Evolutionary conservation across 2,113 vertebrate species (phyloP).

Genomic region (Dissostichus mawsoni): DNA sequence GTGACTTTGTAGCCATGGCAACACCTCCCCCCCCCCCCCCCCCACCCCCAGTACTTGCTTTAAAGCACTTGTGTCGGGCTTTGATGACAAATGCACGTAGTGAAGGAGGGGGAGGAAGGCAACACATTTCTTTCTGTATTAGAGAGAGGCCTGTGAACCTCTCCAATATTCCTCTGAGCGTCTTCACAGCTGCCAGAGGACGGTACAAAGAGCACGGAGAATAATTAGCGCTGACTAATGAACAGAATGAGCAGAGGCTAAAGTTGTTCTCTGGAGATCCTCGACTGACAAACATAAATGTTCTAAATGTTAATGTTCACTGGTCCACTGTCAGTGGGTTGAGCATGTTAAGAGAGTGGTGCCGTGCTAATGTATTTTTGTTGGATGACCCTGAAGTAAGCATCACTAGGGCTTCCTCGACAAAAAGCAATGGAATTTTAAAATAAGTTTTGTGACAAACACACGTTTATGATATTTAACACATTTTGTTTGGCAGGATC

Average conservation of each 20-base stretch:
- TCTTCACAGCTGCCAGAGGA: not conserved
- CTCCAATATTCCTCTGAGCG: constrained; percentile 25
- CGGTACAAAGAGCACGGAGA: not conserved
- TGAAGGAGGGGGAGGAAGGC: constrained; percentile 37
- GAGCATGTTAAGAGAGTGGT: too few species aligned
- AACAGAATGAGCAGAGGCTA: not conserved
- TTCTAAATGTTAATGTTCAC: too few species aligned
- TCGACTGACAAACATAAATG: not conserved
- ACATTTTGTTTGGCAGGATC: too few species aligned
- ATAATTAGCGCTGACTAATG: not conserved
- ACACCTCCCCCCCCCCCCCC: constrained; percentile 24
- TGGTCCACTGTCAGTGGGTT: too few species aligned
- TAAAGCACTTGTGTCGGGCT: constrained; percentile 65
- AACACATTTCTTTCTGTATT: constrained; percentile 30
- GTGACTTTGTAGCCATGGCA: constrained; percentile 79
- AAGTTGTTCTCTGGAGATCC: not conserved
- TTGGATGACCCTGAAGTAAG: too few species aligned
- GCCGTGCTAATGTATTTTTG: too few species aligned
- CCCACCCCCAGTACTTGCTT: constrained; percentile 45
- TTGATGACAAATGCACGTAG: constrained; percentile 71
- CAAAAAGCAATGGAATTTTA: too few species aligned
- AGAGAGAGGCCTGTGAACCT: constrained; percentile 36
- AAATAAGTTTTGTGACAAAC: too few species aligned
- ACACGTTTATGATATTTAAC: too few species aligned
- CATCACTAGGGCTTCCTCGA: too few species aligned